Base-by-base conservation (phyloP, 2,113 vertebrate species). In the Bothrops jararaca region DNA sequence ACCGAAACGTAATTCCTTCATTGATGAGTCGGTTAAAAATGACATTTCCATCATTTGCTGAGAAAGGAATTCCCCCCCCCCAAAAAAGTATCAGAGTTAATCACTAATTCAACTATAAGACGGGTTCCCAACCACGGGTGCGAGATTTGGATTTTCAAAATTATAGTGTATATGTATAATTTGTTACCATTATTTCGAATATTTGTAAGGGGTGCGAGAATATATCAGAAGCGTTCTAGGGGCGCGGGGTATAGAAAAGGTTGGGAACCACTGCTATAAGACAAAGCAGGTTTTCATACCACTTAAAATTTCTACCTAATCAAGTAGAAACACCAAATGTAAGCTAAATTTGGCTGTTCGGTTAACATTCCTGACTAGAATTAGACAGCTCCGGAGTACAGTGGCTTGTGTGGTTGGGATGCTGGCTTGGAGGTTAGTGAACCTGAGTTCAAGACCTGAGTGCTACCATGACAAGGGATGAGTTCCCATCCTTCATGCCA, bases 1-100 rank as follows among this genome's bases (percentile, higher is more conserved):
- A 13, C 85, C 23, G 1, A 85, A 91, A 24, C 56, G 12, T 53
- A 23, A 45, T 92, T 89, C 39, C 80, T 29, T 52, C 34, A 52
- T 6, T 11, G 39, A 0, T 6, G 12, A 53, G 26, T 53, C 26
- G 11, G 8, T n/a, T 52, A 52, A 39, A 86, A n/a, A 39, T 57
- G n/a, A 93, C 95, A 56, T 4, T 89, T 42, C 91, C 89, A 0
- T 94, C 92, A 69, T 91, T 93, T 93, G 92, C 42, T 93, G 60
- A 48, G 93, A 95, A 94, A 91, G 45, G 3, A 45, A 3, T 92
- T 48, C 57, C 48, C 48, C 7, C 7, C 48, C 48, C 48, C 48
- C 11, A 34, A 85, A 56, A 69, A 8, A 89, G 57, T 11, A 64
- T 91, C 34, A 50, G 94, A 56, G 92, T 90, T 12, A 52, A 0